phyloP scores from a whole-genome alignment of 2,888 invertebrate species.

The Thecocarcelia acutangulata region DNA sequence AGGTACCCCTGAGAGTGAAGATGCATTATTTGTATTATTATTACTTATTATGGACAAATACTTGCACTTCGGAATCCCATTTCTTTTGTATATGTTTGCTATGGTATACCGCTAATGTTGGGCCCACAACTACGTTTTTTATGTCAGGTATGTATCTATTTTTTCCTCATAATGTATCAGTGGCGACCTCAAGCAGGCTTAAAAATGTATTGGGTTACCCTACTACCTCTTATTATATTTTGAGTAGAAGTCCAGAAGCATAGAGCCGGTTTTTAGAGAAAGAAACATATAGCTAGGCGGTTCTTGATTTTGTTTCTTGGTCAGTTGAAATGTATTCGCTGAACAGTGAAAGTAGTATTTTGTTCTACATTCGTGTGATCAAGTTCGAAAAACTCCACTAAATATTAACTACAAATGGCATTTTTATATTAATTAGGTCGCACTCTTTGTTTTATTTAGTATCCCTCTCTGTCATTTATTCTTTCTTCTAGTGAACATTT shows the following conservation, averaged over 20 bases:
- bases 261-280: too few relatives aligned
- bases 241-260: slow-evolving; percentile 11
- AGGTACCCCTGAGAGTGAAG: slow-evolving; percentile 32
- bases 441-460: slow-evolving; percentile 21
- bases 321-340: background rate
- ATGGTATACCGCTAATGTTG: slow-evolving; percentile 20
- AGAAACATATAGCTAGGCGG: slow-evolving; percentile 5
- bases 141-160: slow-evolving; percentile 13
- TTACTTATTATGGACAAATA: slow-evolving; percentile 22
- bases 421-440: slow-evolving; percentile 7
- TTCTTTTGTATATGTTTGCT: slow-evolving; percentile 17
- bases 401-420: slow-evolving; percentile 20
- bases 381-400: slow-evolving; percentile 28
- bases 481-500: slow-evolving; percentile 4
- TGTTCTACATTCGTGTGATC: slow-evolving; percentile 28
- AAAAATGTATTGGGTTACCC: background rate
- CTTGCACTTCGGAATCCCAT: slow-evolving; percentile 23
- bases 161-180: slow-evolving; percentile 4
- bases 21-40: background rate
- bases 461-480: background rate
- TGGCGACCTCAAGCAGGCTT: background rate
- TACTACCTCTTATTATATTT: slow-evolving; percentile 4
- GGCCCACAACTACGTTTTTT: slow-evolving; percentile 11
- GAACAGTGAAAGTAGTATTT: background rate
- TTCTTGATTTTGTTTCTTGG: slow-evolving; percentile 11